These are phyloP conservation scores for Macrophya annulata DNA, from an alignment of 2,888 invertebrate genomes.

Conservation along the genomic window DNA sequence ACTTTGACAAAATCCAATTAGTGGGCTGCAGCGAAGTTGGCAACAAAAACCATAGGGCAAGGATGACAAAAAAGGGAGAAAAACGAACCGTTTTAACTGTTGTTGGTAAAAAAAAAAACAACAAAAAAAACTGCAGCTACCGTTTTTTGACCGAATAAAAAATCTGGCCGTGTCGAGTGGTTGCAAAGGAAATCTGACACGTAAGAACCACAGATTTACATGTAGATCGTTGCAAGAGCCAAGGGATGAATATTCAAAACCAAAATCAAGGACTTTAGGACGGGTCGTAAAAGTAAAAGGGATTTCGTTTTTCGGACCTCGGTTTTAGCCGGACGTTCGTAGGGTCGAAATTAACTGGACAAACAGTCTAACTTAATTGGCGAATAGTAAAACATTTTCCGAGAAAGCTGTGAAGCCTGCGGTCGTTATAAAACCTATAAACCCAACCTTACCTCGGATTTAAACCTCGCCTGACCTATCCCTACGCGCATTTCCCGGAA, in stretches of 20 bases:
- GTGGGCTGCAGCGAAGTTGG: neutral
- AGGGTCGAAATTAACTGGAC: constrained; percentile 45
- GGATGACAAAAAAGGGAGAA: neutral
- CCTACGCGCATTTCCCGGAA: constrained; percentile 42
- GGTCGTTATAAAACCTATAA: constrained; percentile 51
- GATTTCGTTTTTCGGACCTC: constrained; percentile 47
- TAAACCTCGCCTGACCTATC: constrained; percentile 15
- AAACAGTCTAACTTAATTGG: constrained; percentile 50
- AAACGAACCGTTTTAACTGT: constrained; percentile 43
- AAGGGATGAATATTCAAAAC: constrained; percentile 48
- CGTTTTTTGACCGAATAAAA: constrained; percentile 50
- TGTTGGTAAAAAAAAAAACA: neutral
- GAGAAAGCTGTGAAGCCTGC: constrained; percentile 52
- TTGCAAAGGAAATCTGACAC: constrained; percentile 2
- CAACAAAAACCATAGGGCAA: neutral
- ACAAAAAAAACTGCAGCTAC: neutral
- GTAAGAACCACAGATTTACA: constrained; percentile 45
- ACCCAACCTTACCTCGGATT: constrained; percentile 22
- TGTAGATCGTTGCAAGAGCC: constrained; percentile 23
- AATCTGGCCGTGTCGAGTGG: neutral
- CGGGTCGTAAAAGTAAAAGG: constrained; percentile 54
- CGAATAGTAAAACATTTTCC: constrained; percentile 53
- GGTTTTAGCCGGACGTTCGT: neutral
- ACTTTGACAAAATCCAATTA: neutral
- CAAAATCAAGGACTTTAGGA: constrained; percentile 45